These are phyloP conservation scores for Gymnoscopelus braueri DNA, from an alignment of 2,797 vertebrate species.

Conservation along the genomic window DNA sequence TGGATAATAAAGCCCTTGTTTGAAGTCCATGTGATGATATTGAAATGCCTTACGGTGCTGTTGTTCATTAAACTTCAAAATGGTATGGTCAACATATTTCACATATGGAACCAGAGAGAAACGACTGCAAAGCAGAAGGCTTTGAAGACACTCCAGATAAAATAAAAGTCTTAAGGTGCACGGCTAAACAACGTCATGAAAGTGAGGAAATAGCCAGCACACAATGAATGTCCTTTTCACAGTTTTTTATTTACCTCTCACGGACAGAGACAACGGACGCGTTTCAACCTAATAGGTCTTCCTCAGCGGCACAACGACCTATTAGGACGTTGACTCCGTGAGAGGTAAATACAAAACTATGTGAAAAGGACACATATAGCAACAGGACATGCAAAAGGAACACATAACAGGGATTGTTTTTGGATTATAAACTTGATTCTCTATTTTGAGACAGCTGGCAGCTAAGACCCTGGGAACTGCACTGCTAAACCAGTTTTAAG, in stretches of 20 bases:
- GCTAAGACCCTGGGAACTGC: constrained; percentile 10
- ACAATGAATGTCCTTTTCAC: too few relatives aligned
- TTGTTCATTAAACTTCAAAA: constrained; percentile 13
- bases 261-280: too few relatives aligned
- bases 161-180: too few relatives aligned
- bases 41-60: constrained; percentile 18
- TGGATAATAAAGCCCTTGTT: constrained; percentile 15
- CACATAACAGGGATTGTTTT: constrained; percentile 22
- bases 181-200: too few relatives aligned
- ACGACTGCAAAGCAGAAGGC: too few relatives aligned
- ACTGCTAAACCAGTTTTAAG: constrained; percentile 25
- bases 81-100: constrained; percentile 32
- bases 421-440: constrained; percentile 45
- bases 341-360: too few relatives aligned
- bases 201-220: too few relatives aligned
- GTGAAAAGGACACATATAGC: not conserved
- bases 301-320: too few relatives aligned
- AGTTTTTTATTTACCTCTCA: too few relatives aligned
- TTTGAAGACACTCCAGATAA: too few relatives aligned
- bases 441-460: constrained; percentile 37
- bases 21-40: constrained; percentile 11
- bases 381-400: constrained; percentile 49
- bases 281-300: too few relatives aligned
- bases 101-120: not conserved
- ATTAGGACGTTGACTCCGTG: too few relatives aligned